phyloP scores from a whole-genome alignment of 2,797 vertebrate species.

The Champsocephalus gunnari region DNA sequence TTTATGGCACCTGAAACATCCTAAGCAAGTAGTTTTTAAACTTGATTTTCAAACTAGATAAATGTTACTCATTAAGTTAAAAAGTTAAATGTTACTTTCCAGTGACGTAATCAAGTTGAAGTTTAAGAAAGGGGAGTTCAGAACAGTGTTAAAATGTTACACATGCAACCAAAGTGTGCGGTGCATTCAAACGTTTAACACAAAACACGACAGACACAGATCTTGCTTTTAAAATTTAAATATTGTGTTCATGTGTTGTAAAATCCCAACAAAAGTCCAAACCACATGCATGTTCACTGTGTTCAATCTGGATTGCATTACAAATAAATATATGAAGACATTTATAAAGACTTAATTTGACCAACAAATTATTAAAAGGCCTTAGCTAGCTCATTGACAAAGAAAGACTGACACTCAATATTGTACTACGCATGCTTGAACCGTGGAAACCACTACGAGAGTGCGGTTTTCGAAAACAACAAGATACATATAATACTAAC shows the following conservation, averaged over 20 bases:
- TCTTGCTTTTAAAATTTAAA: neutral
- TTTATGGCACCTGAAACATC: conserved; percentile 7
- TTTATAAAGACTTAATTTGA: neutral
- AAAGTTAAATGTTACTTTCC: conserved; percentile 1
- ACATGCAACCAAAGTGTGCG: conserved; percentile 2
- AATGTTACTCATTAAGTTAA: too few species aligned
- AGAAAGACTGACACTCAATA: too few species aligned
- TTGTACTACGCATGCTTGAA: too few species aligned
- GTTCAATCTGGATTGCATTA: neutral
- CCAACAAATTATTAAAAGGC: neutral
- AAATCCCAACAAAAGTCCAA: neutral
- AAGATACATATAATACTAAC: too few species aligned
- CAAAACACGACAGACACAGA: neutral
- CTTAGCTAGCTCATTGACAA: too few species aligned
- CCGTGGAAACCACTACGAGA: too few species aligned
- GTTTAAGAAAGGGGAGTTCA: neutral
- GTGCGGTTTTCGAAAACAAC: too few species aligned
- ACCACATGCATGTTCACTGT: neutral
- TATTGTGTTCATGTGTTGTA: neutral
- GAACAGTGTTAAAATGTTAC: neutral
- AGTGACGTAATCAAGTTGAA: neutral
- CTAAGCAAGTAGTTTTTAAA: neutral
- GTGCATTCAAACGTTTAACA: neutral
- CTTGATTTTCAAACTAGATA: conserved; percentile 1
- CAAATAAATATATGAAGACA: neutral